These are phyloP conservation scores for Halictus quadricinctus DNA, from an alignment of 2,888 invertebrate genomes.

Conservation along the genomic window DNA sequence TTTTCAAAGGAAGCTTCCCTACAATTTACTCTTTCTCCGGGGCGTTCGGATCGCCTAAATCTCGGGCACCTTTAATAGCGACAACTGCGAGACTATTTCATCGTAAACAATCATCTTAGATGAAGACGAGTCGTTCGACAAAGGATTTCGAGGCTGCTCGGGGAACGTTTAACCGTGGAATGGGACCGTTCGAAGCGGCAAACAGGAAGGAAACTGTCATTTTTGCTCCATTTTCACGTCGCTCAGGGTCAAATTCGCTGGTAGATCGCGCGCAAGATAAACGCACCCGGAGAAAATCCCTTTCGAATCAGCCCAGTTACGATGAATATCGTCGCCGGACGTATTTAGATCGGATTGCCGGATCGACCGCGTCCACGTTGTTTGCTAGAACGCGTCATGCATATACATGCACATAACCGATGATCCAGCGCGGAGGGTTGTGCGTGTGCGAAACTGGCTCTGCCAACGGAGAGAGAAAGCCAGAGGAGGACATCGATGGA, in stretches of 20 bases:
- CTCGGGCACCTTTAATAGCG: not conserved
- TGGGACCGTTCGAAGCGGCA: constrained; percentile 12
- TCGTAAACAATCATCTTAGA: not conserved
- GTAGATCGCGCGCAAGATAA: constrained; percentile 30
- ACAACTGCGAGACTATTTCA: not conserved
- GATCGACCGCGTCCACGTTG: constrained; percentile 69
- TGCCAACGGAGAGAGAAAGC: constrained; percentile 11
- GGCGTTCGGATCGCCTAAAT: not conserved
- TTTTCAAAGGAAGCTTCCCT: not conserved
- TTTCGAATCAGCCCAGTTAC: constrained; percentile 25
- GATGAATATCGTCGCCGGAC: constrained; percentile 62
- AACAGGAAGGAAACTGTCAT: constrained; percentile 71
- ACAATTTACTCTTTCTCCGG: not conserved
- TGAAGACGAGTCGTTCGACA: not conserved
- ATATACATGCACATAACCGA: constrained; percentile 58
- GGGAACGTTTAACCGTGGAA: not conserved
- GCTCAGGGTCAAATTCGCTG: constrained; percentile 48
- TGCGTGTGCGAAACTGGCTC: constrained; percentile 49
- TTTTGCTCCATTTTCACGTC: constrained; percentile 69
- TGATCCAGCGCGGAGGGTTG: constrained; percentile 51
- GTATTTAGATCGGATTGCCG: constrained; percentile 76
- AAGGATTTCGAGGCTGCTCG: not conserved
- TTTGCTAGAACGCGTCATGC: constrained; percentile 68
- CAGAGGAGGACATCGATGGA: constrained; percentile 7
- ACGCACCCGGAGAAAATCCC: constrained; percentile 18